These are phyloP conservation scores for Pygocentrus nattereri DNA, from an alignment of 2,797 vertebrate genomes.

Conservation along the genomic window DNA sequence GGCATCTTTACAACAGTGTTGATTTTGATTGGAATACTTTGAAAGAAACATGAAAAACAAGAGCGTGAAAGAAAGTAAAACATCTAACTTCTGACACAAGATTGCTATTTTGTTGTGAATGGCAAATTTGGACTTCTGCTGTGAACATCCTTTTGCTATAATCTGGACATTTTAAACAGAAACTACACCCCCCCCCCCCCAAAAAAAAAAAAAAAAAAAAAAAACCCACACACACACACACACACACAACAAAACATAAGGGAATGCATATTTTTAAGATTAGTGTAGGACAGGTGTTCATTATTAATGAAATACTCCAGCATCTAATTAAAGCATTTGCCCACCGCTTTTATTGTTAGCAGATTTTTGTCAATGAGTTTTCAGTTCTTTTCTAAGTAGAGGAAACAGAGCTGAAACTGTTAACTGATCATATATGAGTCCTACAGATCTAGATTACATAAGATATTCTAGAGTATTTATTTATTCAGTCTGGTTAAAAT, in stretches of 20 bases:
- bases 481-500: no score
- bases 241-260: no score
- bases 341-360: neutral
- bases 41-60: constrained; percentile 30
- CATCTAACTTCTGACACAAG: neutral
- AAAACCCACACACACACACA: no score
- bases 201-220: no score
- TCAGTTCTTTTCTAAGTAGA: neutral
- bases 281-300: neutral
- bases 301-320: neutral
- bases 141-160: constrained; percentile 11
- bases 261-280: neutral
- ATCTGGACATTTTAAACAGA: neutral
- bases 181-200: no score
- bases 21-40: constrained; percentile 67
- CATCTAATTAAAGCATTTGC: neutral
- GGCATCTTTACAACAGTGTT: constrained; percentile 25
- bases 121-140: neutral
- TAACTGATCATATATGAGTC: neutral
- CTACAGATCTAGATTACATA: neutral
- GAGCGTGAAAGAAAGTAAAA: neutral
- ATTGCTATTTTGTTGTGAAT: neutral
- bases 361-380: neutral
- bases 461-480: neutral
- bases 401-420: neutral